phyloP scores from a whole-genome alignment of 2,888 invertebrate species.

The Cabera pusaria region DNA sequence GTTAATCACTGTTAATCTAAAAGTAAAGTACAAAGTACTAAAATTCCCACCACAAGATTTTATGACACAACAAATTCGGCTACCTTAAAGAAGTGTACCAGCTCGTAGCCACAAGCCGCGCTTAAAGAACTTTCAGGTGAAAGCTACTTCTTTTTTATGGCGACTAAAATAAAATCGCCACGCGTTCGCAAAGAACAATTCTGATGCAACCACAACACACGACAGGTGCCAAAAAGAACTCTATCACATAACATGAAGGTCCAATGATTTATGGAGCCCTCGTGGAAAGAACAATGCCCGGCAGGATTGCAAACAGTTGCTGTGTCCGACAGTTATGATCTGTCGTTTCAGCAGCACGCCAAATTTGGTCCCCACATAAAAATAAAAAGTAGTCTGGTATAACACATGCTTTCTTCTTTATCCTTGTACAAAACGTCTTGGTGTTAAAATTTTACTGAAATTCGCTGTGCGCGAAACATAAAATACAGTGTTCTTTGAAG shows the following conservation, averaged over 20 bases:
- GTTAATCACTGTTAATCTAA: conserved; percentile 3
- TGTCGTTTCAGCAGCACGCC: conserved; percentile 72
- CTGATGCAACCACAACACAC: conserved; percentile 52
- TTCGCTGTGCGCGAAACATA: conserved; percentile 19
- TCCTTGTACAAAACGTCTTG: conserved; percentile 36
- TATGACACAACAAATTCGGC: conserved; percentile 37
- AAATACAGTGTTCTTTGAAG: conserved; percentile 11
- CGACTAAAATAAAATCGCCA: conserved; percentile 63
- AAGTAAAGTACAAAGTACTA: conserved; percentile 10
- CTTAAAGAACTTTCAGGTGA: conserved; percentile 60
- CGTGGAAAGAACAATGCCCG: conserved; percentile 56
- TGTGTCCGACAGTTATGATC: conserved; percentile 77
- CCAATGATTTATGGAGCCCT: conserved; percentile 32
- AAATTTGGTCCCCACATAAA: conserved; percentile 76
- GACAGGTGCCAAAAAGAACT: conserved; percentile 40
- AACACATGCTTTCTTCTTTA: conserved; percentile 59
- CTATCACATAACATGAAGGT: conserved; percentile 40
- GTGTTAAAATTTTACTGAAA: conserved; percentile 29
- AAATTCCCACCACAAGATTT: conserved; percentile 37
- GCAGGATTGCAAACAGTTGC: conserved; percentile 72
- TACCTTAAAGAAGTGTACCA: conserved; percentile 61
- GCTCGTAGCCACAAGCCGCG: conserved; percentile 43
- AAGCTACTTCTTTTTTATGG: conserved; percentile 60
- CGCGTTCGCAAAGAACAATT: conserved; percentile 54
- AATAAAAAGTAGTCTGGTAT: conserved; percentile 69